Percentiles rank a stretch among this genome's conserved stretches.
Conservation (phyloP, 2,113 vertebrate genomes). For the Bufo bufo region DNA sequence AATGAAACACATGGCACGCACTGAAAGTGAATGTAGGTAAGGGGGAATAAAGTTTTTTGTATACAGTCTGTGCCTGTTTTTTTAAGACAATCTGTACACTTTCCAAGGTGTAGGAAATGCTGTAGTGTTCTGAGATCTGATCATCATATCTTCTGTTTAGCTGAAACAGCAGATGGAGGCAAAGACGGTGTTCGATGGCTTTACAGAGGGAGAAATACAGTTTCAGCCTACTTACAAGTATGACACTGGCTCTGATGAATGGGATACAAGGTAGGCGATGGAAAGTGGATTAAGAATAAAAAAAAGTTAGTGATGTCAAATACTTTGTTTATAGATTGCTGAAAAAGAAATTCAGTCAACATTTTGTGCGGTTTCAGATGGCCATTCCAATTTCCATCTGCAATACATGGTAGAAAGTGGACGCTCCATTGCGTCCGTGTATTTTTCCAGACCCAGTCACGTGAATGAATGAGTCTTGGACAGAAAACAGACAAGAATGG, state of each 20-base stretch:
- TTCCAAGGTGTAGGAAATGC: background rate
- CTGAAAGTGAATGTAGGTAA: too few species aligned
- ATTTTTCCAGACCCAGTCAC: too few species aligned
- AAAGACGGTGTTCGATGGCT: conserved; percentile 86
- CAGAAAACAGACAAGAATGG: too few species aligned
- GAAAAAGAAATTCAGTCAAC: background rate
- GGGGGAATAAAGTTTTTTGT: too few species aligned
- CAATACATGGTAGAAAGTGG: too few species aligned
- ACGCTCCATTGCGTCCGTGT: too few species aligned
- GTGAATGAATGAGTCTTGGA: too few species aligned
- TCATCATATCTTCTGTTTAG: conserved; percentile 64
- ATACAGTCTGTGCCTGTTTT: too few species aligned
- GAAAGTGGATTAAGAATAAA: background rate
- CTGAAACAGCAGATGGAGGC: conserved; percentile 88
- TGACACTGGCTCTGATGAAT: conserved; percentile 87
- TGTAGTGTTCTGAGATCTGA: background rate
- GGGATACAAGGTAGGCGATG: conserved; percentile 90
- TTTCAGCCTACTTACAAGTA: conserved; percentile 99
- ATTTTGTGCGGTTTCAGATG: too few species aligned
- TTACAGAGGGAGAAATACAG: conserved; percentile 85
- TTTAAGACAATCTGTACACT: too few species aligned
- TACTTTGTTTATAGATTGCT: background rate
- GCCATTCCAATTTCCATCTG: too few species aligned
- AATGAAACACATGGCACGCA: too few species aligned
- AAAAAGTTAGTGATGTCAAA: background rate